Percentiles rank a stretch among this genome's conserved stretches.
Conservation (phyloP, 2,113 vertebrate species). For the Lagopus muta region DNA sequence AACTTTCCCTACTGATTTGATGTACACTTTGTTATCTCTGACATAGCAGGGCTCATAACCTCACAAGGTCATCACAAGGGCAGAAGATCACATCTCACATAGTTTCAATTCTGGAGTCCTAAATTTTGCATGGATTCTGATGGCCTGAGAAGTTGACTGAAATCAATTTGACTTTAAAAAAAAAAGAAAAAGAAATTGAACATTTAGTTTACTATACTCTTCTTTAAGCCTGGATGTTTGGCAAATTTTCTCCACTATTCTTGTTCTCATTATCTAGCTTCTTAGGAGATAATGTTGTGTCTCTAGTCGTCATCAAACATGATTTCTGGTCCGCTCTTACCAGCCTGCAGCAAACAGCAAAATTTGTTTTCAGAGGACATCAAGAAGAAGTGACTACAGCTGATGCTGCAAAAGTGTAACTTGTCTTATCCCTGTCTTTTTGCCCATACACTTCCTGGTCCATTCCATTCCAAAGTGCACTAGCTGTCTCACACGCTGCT, state of each 20-base stretch:
- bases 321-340: not conserved
- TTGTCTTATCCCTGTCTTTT: not conserved
- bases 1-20: not conserved
- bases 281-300: not conserved
- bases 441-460: not conserved
- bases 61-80: not conserved
- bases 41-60: not conserved
- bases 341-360: not conserved
- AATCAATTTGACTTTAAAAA: not conserved
- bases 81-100: rapidly evolving
- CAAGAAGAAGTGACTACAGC: not conserved
- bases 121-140: not conserved
- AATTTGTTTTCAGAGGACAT: not conserved
- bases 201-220: not conserved
- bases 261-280: not conserved
- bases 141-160: not conserved
- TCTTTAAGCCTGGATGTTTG: not conserved
- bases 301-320: not conserved
- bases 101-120: not conserved
- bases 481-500: not conserved
- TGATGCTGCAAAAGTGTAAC: not conserved
- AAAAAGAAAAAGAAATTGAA: not conserved
- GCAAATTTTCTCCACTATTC: not conserved
- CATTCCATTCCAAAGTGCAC: not conserved
- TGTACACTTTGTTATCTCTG: not conserved